Evolutionary conservation across 2,797 vertebrate genomes (phyloP), one percentile per base, ranked within the genome.

Genomic region (Rhabdomys pumilio): DNA sequence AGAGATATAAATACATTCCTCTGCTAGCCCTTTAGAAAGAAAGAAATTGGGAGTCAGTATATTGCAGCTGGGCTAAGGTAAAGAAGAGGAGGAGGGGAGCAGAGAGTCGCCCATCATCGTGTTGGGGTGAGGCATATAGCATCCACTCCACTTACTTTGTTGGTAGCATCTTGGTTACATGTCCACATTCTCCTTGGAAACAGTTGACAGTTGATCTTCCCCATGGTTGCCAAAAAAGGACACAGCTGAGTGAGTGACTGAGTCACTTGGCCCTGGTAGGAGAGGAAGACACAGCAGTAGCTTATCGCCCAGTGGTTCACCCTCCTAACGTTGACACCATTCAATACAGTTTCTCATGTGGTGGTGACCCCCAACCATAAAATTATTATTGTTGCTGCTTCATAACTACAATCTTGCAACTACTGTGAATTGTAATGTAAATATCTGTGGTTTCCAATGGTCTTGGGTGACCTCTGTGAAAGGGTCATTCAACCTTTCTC

Each of bases 21-120:
- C 61, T 85, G 53, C 67, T 82, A 5, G n/a, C 34, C 31, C n/a
- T 97, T 90, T 85, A 63, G 59, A 38, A 55, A 90, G 73, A 92
- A 57, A 86, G 19, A 50, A 85, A 65, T 38, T 44, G 19, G 84
- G 26, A 50, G 19, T 77, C 17, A 53, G 20, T 50, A 15, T 6
- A 57, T 0, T 61, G 63, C 38, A 87, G 82, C 34, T 4, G 4
- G 53, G 88, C 61, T 72, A 67, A 90, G 59, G 31, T 3, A 19
- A 59, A 41, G 9, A 53, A 9, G 41, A 59, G 20, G 3, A 6
- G 26, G 19, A 26, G 47, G 24, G 22, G 12, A 61, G 2, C n/a
- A 17, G 22, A 34, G 14, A 67, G 38, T 3, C 20, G 22, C 31
- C 81, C 38, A 38, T 38, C 0, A 0, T 1, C 6, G 0, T 8